phyloP scores from a whole-genome alignment of 2,888 invertebrate genomes.

The Cephus sareptanus region DNA sequence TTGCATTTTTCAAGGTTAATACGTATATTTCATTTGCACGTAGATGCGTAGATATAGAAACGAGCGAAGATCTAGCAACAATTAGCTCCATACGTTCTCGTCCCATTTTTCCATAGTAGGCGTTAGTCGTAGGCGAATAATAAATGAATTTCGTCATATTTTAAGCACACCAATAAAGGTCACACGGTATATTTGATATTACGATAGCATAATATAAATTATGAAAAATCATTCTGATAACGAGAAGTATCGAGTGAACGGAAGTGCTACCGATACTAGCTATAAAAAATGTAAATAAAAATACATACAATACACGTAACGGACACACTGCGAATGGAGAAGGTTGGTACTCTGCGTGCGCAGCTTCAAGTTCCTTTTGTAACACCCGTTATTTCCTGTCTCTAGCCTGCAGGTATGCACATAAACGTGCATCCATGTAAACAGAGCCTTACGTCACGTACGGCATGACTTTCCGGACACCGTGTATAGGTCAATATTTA shows the following conservation, averaged over 20 bases:
- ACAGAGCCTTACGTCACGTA: background rate
- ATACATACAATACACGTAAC: background rate
- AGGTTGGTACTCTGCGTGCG: background rate
- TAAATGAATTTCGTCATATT: background rate
- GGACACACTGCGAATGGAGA: background rate
- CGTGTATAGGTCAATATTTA: constrained; percentile 2
- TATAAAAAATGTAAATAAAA: background rate
- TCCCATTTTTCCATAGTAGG: background rate
- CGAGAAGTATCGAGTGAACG: too few relatives aligned
- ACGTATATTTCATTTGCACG: background rate
- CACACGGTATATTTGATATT: background rate
- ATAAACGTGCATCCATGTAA: background rate
- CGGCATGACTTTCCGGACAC: background rate
- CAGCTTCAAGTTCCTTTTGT: background rate
- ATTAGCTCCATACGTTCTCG: background rate
- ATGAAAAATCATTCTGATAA: background rate
- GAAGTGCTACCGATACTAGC: background rate
- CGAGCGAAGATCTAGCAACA: background rate
- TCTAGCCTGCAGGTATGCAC: background rate
- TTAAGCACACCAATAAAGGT: background rate
- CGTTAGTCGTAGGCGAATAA: background rate
- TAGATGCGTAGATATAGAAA: background rate
- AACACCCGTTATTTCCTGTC: constrained; percentile 3
- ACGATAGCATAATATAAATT: background rate
- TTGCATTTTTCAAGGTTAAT: background rate